A percentile compares a stretch with the other conserved stretches of the same genome.
phyloP scores from a whole-genome alignment of 2,888 invertebrate genomes.

The Dicycla oo region DNA sequence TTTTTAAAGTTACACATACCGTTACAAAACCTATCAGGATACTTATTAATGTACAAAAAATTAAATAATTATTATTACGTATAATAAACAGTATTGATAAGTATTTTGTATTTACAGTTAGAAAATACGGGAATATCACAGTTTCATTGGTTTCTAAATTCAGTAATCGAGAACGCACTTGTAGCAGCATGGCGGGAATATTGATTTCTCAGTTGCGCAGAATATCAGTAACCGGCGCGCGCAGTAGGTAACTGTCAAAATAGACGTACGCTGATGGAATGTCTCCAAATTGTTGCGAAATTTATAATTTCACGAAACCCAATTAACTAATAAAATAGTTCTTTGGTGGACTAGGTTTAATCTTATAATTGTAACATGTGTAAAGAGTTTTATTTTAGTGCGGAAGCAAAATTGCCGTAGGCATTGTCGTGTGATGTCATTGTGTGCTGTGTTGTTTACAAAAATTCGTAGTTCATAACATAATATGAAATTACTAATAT shows the following conservation, averaged over 20 bases:
- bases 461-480: conserved; percentile 33
- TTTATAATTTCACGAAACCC: conserved; percentile 1
- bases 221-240: conserved; percentile 76
- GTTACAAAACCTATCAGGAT: background rate
- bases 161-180: conserved; percentile 61
- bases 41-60: background rate
- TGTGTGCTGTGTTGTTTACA: conserved; percentile 59
- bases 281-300: conserved; percentile 41
- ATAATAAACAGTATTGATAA: background rate
- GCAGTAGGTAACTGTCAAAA: conserved; percentile 83
- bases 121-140: background rate
- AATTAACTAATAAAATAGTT: conserved; percentile 19
- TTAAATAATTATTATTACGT: background rate
- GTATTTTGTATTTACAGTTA: background rate
- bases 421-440: conserved; percentile 18
- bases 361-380: conserved; percentile 21
- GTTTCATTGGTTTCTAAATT: background rate
- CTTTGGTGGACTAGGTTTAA: background rate
- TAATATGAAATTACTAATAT: conserved; percentile 13
- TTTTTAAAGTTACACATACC: background rate
- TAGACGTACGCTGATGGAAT: conserved; percentile 56
- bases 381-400: conserved; percentile 1
- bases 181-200: conserved; percentile 67
- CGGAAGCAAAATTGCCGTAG: conserved; percentile 28
- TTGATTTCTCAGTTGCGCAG: conserved; percentile 77